Evolutionary conservation across 2,797 vertebrate species (phyloP).

Genomic region (Rhinophrynus dorsalis): DNA sequence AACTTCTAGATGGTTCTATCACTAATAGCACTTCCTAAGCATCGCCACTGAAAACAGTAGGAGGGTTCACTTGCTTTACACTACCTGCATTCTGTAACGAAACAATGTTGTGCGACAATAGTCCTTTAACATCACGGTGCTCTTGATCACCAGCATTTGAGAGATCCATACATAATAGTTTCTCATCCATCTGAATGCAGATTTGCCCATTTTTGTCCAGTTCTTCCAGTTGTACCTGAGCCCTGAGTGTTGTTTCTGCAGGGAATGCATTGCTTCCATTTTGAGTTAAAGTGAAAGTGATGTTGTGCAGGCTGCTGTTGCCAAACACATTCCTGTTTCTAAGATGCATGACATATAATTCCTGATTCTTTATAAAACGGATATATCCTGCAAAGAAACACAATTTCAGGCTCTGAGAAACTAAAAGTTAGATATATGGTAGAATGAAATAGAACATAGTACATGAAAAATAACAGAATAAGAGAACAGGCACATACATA

Average conservation of each 20-base stretch:
- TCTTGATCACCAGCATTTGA: slow-evolving; percentile 49
- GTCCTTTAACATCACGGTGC: slow-evolving; percentile 55
- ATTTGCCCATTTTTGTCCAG: slow-evolving; percentile 50
- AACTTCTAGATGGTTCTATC: no score
- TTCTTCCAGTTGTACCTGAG: slow-evolving; percentile 46
- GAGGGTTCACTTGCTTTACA: no score
- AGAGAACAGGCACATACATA: no score
- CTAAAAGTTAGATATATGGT: no score
- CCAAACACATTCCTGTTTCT: slow-evolving; percentile 59
- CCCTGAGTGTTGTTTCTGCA: slow-evolving; percentile 49
- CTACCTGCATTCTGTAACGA: slow-evolving; percentile 57
- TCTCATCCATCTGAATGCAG: slow-evolving; percentile 60
- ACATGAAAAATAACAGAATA: no score
- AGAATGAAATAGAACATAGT: no score
- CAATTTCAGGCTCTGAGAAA: no score
- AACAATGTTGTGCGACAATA: slow-evolving; percentile 65
- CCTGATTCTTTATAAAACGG: slow-evolving; percentile 62
- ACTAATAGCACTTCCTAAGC: no score
- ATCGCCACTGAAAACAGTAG: no score
- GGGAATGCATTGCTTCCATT: slow-evolving; percentile 54
- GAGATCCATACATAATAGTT: slow-evolving; percentile 67
- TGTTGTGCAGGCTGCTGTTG: slow-evolving; percentile 29
- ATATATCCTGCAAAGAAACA: slow-evolving; percentile 67
- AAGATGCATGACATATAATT: slow-evolving; percentile 66
- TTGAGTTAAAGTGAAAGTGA: slow-evolving; percentile 53